Percentiles rank a stretch among this genome's conserved stretches.
Conservation (phyloP, 1,140 invertebrate genomes). For the Vollenhovia emeryi region DNA sequence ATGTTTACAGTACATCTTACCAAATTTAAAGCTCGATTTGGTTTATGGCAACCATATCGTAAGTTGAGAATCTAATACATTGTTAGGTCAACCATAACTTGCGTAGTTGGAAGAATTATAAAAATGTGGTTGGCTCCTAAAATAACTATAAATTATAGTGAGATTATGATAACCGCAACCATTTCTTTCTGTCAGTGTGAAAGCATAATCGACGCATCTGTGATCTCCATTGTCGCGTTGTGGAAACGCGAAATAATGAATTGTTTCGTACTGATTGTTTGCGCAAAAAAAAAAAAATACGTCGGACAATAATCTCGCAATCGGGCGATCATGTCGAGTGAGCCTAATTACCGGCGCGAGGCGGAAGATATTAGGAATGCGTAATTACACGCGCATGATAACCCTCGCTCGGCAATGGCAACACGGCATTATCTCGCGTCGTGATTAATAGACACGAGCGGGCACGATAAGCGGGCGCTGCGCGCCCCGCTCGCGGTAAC, state of each 20-base stretch:
- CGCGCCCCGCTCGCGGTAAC: constrained; percentile 31
- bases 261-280: no score
- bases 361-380: constrained; percentile 72
- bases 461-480: constrained; percentile 52
- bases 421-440: constrained; percentile 60
- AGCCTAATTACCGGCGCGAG: constrained; percentile 67
- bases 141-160: no score
- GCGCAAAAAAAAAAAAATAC: no score
- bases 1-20: no score
- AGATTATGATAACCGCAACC: no score
- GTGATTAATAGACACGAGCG: constrained; percentile 66
- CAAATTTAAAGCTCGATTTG: no score
- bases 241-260: neutral
- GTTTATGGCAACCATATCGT: no score
- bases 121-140: no score
- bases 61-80: no score
- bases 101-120: no score
- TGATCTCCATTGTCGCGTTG: neutral
- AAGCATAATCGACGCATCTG: neutral
- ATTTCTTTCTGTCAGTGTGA: no score
- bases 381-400: constrained; percentile 70
- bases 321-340: constrained; percentile 45
- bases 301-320: constrained; percentile 17
- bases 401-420: constrained; percentile 55
- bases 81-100: no score